Evolutionary conservation across 2,888 invertebrate species (phyloP), one percentile per base, ranked within the genome.

Genomic region (Bellardia bayeri): DNA sequence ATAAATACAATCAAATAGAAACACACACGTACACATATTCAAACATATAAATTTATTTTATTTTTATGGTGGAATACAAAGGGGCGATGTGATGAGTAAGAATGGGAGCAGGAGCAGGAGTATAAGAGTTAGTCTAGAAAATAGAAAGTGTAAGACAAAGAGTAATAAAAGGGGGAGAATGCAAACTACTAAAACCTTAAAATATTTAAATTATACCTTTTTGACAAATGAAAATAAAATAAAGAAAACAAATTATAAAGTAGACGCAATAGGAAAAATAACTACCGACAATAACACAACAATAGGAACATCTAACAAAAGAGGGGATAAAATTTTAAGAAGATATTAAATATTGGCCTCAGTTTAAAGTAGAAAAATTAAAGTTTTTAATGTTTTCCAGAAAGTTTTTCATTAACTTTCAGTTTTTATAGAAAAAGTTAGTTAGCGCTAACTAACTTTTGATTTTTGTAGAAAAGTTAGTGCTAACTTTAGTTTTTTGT

Each of bases 131-230:
- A 23, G 56, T 56, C 23, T 6, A 2, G 56, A 56, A 56, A 56
- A 16, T 56, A 56, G 13, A 11, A 33, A 11, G 30, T 30, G 16
- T 58, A 49, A 81, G n/a, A 23, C n/a, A 49, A 76, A 69, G 9
- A 9, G 37, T 13, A 14, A 64, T 33, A 56, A 51, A 61, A 42
- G 33, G 33, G 33, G 49, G 58, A 69, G 82, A 54, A 30, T 63
- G 54, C 16, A 51, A 45, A 80, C 80, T 68, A 85, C 63, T 45
- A 74, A 69, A 74, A 63, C 85, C 85, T 74, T 75, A 80, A 80
- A 80, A 85, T 78, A 80, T 75, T 85, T 85, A 80, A 85, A 85
- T 75, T 80, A 33, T 63, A 75, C 68, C 74, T 78, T 74, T 23
- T 80, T 37, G 54, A 56, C 33, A 79, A 61, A 61, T 74, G 30